Percentiles rank a stretch among this genome's conserved stretches.
These are phyloP conservation scores for Onychomys arenicola DNA, from an alignment of 2,797 vertebrate species.

Conservation along the genomic window DNA sequence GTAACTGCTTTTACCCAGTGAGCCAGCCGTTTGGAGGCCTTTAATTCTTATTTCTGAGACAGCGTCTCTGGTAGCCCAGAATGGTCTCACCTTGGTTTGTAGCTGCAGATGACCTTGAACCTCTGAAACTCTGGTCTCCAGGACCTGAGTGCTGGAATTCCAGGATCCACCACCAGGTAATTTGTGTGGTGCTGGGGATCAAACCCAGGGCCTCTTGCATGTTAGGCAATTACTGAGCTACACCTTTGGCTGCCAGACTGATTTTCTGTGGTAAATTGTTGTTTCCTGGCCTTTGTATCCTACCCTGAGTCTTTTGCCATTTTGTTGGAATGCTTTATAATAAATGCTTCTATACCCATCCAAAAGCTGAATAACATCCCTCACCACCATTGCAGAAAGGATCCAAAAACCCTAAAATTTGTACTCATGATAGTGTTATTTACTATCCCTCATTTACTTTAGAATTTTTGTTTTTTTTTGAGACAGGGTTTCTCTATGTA, in stretches of 20 bases:
- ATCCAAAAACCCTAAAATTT: neutral
- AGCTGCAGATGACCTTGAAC: neutral
- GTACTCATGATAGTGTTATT: neutral
- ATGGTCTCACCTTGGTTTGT: neutral
- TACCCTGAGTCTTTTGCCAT: neutral
- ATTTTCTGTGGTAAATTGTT: conserved; percentile 34
- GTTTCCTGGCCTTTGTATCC: conserved; percentile 18
- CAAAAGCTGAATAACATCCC: neutral
- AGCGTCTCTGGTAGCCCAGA: neutral
- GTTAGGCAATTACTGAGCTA: neutral
- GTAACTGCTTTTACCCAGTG: neutral
- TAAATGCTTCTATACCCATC: neutral
- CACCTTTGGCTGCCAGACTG: neutral
- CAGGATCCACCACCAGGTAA: neutral
- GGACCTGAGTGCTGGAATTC: neutral
- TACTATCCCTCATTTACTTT: neutral
- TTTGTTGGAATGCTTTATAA: neutral
- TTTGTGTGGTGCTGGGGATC: neutral
- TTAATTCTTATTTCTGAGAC: neutral
- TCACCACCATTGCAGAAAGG: neutral
- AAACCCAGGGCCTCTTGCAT: neutral
- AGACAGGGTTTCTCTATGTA: neutral
- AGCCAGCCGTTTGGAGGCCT: neutral
- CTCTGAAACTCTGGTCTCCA: neutral
- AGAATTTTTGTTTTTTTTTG: neutral